Percentiles rank a stretch among this genome's conserved stretches.
Evolutionary conservation across 2,113 vertebrate genomes (phyloP).

Genomic region (Salminus brasiliensis): DNA sequence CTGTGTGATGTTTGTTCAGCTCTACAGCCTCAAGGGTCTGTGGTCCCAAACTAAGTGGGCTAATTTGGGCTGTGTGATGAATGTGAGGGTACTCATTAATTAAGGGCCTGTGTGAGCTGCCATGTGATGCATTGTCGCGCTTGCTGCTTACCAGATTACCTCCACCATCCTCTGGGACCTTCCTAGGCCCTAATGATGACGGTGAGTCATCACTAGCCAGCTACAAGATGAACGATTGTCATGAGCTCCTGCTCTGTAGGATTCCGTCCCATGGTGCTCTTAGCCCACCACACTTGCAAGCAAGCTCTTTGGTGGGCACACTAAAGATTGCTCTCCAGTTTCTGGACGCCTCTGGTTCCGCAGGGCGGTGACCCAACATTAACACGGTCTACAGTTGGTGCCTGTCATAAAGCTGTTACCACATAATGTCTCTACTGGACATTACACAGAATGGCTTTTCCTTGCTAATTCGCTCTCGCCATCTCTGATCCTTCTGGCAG

Average conservation of each 20-base stretch:
- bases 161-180: neutral
- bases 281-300: neutral
- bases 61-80: slow-evolving; percentile 44
- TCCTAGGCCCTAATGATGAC: slow-evolving; percentile 26
- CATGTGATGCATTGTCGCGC: slow-evolving; percentile 28
- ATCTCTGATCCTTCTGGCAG: slow-evolving; percentile 24
- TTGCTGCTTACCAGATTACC: slow-evolving; percentile 24
- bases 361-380: neutral
- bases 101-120: slow-evolving; percentile 4
- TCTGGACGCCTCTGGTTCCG: neutral
- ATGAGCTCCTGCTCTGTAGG: neutral
- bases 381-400: neutral
- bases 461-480: neutral
- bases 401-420: neutral
- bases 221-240: slow-evolving; percentile 35
- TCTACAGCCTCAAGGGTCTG: neutral
- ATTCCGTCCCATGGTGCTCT: slow-evolving; percentile 11
- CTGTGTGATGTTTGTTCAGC: slow-evolving; percentile 1
- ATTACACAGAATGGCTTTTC: neutral
- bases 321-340: neutral
- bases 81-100: slow-evolving; percentile 28
- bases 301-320: neutral
- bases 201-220: slow-evolving; percentile 14
- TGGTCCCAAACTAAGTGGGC: slow-evolving; percentile 9
- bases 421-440: neutral